phyloP scores from a whole-genome alignment of 2,888 invertebrate genomes.

The Odiellus spinosus region DNA sequence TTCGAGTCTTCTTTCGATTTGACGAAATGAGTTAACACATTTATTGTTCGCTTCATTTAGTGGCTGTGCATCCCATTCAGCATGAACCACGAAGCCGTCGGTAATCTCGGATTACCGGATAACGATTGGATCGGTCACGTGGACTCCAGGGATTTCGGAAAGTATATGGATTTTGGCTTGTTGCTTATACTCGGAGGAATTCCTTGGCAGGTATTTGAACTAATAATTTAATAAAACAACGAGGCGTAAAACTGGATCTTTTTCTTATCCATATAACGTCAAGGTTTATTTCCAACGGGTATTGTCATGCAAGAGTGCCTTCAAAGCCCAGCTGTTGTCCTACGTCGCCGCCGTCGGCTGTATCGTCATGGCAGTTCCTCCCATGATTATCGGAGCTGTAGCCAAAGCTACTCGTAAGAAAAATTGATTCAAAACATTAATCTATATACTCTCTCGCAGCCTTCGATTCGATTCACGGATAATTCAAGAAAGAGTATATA shows the following conservation, averaged over 20 bases:
- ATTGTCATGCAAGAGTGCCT: conserved; percentile 84
- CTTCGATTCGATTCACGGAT: no score
- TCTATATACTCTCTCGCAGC: no score
- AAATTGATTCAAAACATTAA: no score
- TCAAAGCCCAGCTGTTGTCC: conserved; percentile 79
- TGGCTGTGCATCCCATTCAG: conserved; percentile 98
- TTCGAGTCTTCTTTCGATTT: neutral
- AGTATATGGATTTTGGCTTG: conserved; percentile 72
- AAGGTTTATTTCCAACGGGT: conserved; percentile 96
- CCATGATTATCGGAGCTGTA: conserved; percentile 90
- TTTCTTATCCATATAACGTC: conserved; percentile 1
- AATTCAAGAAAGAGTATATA: no score
- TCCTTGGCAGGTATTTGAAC: conserved; percentile 66
- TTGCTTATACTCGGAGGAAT: conserved; percentile 87
- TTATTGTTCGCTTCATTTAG: conserved; percentile 25
- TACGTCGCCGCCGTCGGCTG: conserved; percentile 93
- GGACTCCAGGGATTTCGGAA: conserved; percentile 53
- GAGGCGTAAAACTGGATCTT: neutral
- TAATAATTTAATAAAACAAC: neutral
- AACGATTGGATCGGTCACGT: conserved; percentile 79
- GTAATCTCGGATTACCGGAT: conserved; percentile 54
- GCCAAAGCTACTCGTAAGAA: conserved; percentile 78
- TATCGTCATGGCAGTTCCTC: conserved; percentile 91
- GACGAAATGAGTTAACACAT: no score
- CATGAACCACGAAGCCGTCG: conserved; percentile 68